Evolutionary conservation across 2,888 invertebrate genomes (phyloP).

Genomic region (Chymomyza caudatula): DNA sequence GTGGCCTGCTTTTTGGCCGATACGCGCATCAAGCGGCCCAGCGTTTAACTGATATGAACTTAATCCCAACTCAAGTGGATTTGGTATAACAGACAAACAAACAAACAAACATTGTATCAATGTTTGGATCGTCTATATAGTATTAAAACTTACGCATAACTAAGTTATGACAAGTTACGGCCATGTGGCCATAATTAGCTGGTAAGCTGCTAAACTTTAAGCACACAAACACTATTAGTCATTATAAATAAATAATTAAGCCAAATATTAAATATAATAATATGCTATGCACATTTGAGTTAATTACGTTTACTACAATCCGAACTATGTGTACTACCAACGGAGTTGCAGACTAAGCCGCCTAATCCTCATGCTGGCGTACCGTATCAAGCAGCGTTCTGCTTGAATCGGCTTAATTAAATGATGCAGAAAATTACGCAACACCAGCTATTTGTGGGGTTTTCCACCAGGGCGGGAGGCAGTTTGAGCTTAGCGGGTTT

Average conservation of each 20-base stretch:
- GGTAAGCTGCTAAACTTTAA: constrained; percentile 51
- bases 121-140: constrained; percentile 28
- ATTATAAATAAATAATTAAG: constrained; percentile 65
- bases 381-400: constrained; percentile 17
- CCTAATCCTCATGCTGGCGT: constrained; percentile 24
- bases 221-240: constrained; percentile 60
- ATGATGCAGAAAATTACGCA: constrained; percentile 77
- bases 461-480: background rate
- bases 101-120: constrained; percentile 59
- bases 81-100: too few relatives aligned
- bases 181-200: constrained; percentile 29
- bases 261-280: constrained; percentile 57
- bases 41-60: background rate
- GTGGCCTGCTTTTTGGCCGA: constrained; percentile 70
- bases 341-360: constrained; percentile 26
- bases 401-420: constrained; percentile 76
- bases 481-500: constrained; percentile 7
- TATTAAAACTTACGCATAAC: background rate
- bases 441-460: constrained; percentile 29
- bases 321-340: background rate
- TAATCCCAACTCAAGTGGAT: constrained; percentile 15
- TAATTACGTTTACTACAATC: constrained; percentile 42
- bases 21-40: constrained; percentile 53
- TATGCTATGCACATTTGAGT: constrained; percentile 40
- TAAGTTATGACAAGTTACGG: background rate